Base-by-base conservation (phyloP, 1,140 invertebrate genomes). In the Eupristina koningsbergeri region DNA sequence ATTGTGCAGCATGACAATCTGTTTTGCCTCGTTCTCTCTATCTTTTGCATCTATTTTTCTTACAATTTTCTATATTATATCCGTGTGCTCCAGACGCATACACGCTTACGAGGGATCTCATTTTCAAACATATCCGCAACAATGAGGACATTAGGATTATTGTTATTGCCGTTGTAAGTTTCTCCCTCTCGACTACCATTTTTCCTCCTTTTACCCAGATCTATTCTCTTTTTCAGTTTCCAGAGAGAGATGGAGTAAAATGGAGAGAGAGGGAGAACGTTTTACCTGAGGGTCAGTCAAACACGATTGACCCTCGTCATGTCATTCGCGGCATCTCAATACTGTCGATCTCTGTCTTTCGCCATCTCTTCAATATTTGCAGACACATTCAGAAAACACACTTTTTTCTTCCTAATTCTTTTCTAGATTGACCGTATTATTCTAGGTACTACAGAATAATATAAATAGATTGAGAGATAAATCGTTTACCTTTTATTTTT, bases 51-150 rank as follows among this genome's bases (percentile, higher is more conserved):
- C 39, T 71, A 71, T 71, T 71, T 71, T 41, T 41, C 36, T 8
- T 3, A 3, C 22, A 26, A 6, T 41, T n/a, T n/a, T 31, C 67
- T 31, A 13, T 58, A 3, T 29, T 53, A 17, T 22, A 61, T 61
- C 19, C 39, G 41, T 36, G 34, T 50, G 58, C 34, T 58, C 29
- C 15, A 34, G 50, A 45, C 69, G 39, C 53, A 39, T 15, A 69
- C 22, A 50, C 64, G 39, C 50, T 80, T 71, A 41, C 45, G 22
- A 76, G 79, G 76, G 61, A 88, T 88, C 86, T 90, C 89, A 91
- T 92, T 92, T 91, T 89, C 85, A 91, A 93, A 93, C 92, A 93
- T 89, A 89, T 91, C 91, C 89, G 85, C 91, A 93, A 93, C 92
- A 93, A 93, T 91, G 86, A 89, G 86, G 85, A 90, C 89, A 91